phyloP scores from a whole-genome alignment of 2,113 vertebrate species.

The Nipponia nippon region DNA sequence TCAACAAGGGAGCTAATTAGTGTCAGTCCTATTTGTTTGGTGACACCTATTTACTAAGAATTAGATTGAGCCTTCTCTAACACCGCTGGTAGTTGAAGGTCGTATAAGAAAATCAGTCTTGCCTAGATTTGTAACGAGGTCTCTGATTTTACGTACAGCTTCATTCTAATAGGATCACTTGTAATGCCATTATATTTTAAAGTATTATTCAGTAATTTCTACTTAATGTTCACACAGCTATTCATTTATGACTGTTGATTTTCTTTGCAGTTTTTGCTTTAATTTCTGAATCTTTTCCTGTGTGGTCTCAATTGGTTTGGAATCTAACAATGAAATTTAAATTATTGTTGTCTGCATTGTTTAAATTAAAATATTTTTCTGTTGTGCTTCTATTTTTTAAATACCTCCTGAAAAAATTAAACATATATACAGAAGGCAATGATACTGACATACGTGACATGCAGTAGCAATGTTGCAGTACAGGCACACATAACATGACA shows the following conservation, averaged over 20 bases:
- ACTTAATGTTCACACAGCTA: neutral
- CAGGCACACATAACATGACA: neutral
- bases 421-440: neutral
- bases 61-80: neutral
- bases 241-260: neutral
- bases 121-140: neutral
- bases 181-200: neutral
- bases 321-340: neutral
- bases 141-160: neutral
- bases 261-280: neutral
- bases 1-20: constrained; percentile 48
- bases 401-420: neutral
- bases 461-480: neutral
- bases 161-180: neutral
- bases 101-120: neutral
- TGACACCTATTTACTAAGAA: constrained; percentile 20
- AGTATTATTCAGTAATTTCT: neutral
- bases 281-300: neutral
- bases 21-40: constrained; percentile 41
- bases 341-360: neutral
- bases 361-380: neutral
- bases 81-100: neutral
- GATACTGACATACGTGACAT: neutral
- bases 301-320: neutral
- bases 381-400: neutral